These are phyloP conservation scores for Ennomos quercinarius DNA, from an alignment of 2,888 invertebrate genomes.

Conservation along the genomic window DNA sequence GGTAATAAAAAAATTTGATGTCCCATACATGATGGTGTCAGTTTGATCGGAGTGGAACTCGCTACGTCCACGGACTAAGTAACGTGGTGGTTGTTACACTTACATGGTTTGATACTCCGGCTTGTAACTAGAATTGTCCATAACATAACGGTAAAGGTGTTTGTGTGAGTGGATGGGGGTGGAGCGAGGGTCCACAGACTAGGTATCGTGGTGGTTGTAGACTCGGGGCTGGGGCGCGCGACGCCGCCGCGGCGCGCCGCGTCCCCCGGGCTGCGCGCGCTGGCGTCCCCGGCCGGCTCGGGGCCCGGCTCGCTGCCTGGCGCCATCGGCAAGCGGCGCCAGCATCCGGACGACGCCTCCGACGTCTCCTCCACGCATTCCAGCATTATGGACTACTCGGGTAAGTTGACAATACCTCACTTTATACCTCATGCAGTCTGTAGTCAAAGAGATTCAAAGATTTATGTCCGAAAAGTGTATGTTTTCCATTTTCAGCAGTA, in stretches of 20 bases:
- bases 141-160: too few species aligned
- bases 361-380: conserved; percentile 94
- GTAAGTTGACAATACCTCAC: conserved; percentile 71
- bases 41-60: too few species aligned
- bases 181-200: too few species aligned
- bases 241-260: conserved; percentile 95
- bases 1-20: too few species aligned
- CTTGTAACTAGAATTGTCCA: too few species aligned
- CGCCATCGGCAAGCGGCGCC: conserved; percentile 91
- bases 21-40: too few species aligned
- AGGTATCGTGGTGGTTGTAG: conserved; percentile 74
- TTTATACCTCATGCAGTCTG: not conserved
- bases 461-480: not conserved
- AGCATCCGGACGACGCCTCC: conserved; percentile 92
- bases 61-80: too few species aligned
- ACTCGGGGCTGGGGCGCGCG: conserved; percentile 94
- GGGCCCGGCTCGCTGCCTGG: conserved; percentile 92
- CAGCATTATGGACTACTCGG: conserved; percentile 95
- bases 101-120: too few species aligned
- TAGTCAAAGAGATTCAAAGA: too few species aligned
- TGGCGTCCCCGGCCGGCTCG: conserved; percentile 91
- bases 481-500: too few species aligned
- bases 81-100: too few species aligned
- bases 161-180: too few species aligned
- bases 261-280: conserved; percentile 93